These are phyloP conservation scores for Channa argus DNA, from an alignment of 2,113 vertebrate species.

Conservation along the genomic window DNA sequence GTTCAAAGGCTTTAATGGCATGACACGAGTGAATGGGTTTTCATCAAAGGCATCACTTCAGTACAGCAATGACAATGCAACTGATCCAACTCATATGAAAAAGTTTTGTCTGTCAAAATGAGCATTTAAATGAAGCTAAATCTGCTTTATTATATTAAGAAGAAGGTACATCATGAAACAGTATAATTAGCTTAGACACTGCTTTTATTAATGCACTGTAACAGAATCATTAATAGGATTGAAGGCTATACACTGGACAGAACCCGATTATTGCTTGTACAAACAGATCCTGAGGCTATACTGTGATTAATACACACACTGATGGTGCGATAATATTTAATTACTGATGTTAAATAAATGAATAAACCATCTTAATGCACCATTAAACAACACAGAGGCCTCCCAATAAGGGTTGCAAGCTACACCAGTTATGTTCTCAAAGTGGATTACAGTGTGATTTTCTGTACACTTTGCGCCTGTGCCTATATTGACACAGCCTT, in stretches of 20 bases:
- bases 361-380: neutral
- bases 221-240: neutral
- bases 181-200: neutral
- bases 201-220: neutral
- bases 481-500: neutral
- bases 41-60: neutral
- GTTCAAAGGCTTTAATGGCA: slow-evolving; percentile 30
- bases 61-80: slow-evolving; percentile 1
- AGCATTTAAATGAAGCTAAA: neutral
- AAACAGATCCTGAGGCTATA: neutral
- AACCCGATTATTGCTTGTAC: neutral
- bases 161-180: neutral
- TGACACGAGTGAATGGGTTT: neutral
- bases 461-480: neutral
- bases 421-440: neutral
- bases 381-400: neutral
- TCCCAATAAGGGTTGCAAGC: neutral
- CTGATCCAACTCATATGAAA: neutral
- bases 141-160: neutral
- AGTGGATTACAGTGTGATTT: neutral
- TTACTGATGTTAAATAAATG: neutral
- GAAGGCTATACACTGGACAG: neutral
- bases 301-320: neutral
- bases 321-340: neutral
- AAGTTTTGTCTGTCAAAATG: neutral